Evolutionary conservation across 2,113 vertebrate genomes (phyloP).

Genomic region (Ramphastos sulfuratus): DNA sequence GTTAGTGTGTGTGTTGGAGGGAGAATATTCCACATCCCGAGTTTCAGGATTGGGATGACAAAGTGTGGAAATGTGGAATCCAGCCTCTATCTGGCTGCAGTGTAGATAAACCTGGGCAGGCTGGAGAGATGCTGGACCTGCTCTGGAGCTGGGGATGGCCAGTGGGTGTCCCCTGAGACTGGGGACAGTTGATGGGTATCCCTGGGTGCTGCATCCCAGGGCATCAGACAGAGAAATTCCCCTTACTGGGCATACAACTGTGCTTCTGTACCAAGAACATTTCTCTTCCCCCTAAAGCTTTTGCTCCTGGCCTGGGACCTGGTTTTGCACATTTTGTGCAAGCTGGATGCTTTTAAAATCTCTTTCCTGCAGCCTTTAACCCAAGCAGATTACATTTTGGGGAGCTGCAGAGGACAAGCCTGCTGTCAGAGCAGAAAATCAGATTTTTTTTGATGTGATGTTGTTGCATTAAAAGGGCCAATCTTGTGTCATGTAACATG

Average conservation of each 20-base stretch:
- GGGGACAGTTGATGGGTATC: not conserved
- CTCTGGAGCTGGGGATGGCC: not conserved
- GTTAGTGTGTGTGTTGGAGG: rapidly evolving
- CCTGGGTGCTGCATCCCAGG: rapidly evolving
- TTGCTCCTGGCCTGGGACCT: not conserved
- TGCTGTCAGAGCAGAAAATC: slow-evolving; percentile 74
- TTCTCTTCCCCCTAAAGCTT: not conserved
- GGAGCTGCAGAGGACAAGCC: slow-evolving; percentile 37
- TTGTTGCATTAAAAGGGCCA: slow-evolving; percentile 77
- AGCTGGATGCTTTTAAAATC: slow-evolving; percentile 4
- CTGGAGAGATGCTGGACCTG: not conserved
- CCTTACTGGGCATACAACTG: rapidly evolving
- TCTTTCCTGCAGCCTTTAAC: slow-evolving; percentile 61
- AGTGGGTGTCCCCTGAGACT: not conserved
- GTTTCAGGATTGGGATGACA: not conserved
- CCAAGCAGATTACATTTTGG: slow-evolving; percentile 62
- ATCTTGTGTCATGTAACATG: slow-evolving; percentile 75
- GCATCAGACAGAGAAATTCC: not conserved
- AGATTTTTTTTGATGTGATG: slow-evolving; percentile 68
- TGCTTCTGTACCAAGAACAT: not conserved
- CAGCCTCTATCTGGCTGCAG: not conserved
- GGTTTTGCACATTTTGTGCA: not conserved
- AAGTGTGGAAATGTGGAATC: not conserved
- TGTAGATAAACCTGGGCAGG: rapidly evolving
- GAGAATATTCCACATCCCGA: rapidly evolving